Evolutionary conservation across 1,140 invertebrate genomes (phyloP), one percentile per base, ranked within the genome.

Genomic region (Cydia amplana): DNA sequence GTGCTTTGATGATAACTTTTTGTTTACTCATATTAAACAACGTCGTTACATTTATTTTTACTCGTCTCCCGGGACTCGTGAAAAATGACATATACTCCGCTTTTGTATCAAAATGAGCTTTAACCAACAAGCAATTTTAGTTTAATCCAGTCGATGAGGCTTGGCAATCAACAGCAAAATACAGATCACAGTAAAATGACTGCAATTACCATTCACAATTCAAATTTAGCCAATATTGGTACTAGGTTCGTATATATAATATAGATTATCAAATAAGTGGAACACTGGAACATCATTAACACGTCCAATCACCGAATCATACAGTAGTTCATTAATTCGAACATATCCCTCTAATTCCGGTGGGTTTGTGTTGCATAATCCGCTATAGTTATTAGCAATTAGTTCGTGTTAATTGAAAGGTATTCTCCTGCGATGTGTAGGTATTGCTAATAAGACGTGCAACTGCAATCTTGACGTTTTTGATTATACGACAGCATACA

Each of bases 191-290:
- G 55, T 20, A 0, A 60, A 60, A 60, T 60, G 9, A 60, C 9
- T 60, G 20, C 55, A 23, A 60, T 60, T 60, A 60, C 55, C 20
- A 60, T 60, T 23, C 55, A 9, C 20, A 60, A 60, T 23, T 23
- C 55, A 60, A 60, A 60, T 60, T 60, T n/a, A 23, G 55, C 55
- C 49, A 60, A 0, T 60, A 20, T 60, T 23, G 0, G 12, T 3
- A 12, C 12, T 0, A 20, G 55, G 12, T 23, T 60, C 55, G 55
- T 23, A 23, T 60, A 60, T 20, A 60, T 60, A 23, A 60, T 23
- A 23, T 60, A 60, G 55, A 60, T 60, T 60, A 60, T 60, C 55
- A 60, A 60, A 60, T 60, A 60, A 10, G 55, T 60, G 55, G 55
- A 60, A 60, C 20, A 60, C 18, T 60, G 7, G 55, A 23, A 20